A percentile compares a stretch with the other conserved stretches of the same genome.
Evolutionary conservation across 2,888 invertebrate species (phyloP).

Genomic region (Achlya flavicornis): DNA sequence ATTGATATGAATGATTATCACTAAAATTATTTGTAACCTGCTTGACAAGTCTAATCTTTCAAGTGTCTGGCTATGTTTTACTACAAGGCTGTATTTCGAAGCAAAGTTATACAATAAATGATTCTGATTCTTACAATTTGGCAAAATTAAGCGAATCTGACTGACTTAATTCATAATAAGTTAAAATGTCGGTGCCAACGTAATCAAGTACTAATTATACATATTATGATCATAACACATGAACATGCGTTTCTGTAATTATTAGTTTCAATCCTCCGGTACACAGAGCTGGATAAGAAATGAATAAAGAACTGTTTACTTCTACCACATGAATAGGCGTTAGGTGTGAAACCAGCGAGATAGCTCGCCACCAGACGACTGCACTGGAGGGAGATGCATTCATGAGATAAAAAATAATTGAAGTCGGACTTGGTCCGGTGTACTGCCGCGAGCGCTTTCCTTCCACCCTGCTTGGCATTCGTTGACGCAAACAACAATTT

Average conservation of each 20-base stretch:
- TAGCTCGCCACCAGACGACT: slow-evolving; percentile 46
- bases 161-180: too few species aligned
- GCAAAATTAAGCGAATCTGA: too few species aligned
- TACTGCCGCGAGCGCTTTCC: slow-evolving; percentile 23
- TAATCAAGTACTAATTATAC: too few species aligned
- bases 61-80: too few species aligned
- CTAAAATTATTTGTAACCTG: too few species aligned
- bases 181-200: too few species aligned
- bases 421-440: slow-evolving; percentile 61
- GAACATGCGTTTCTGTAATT: not conserved
- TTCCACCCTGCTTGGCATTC: slow-evolving; percentile 29
- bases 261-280: not conserved
- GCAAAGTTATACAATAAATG: too few species aligned
- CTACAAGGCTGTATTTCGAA: too few species aligned
- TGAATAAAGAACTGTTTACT: slow-evolving; percentile 26
- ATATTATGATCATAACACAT: too few species aligned
- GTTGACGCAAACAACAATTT: slow-evolving; percentile 35
- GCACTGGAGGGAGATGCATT: slow-evolving; percentile 61
- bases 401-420: slow-evolving; percentile 70
- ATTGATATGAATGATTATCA: too few species aligned
- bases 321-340: slow-evolving; percentile 49
- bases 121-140: too few species aligned
- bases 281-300: not conserved
- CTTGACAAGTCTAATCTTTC: too few species aligned
- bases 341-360: slow-evolving; percentile 62